Evolutionary conservation across 1,140 invertebrate genomes (phyloP).

Genomic region (Limonius californicus): DNA sequence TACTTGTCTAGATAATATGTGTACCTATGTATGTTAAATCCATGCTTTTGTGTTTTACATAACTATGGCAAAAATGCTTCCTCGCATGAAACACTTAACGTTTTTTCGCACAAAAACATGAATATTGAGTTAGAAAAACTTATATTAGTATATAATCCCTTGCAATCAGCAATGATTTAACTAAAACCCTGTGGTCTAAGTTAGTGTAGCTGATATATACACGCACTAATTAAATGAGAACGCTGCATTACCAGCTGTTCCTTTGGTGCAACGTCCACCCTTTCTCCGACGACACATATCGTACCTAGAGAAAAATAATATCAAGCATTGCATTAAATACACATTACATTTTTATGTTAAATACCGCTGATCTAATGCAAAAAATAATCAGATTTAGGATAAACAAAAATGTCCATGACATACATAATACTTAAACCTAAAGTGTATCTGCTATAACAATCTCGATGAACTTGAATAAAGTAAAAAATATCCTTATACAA

Average conservation of each 20-base stretch:
- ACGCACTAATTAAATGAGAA: constrained; percentile 19
- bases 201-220: constrained; percentile 22
- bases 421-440: too few species aligned
- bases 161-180: constrained; percentile 13
- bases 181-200: constrained; percentile 19
- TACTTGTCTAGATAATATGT: constrained; percentile 8
- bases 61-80: too few species aligned
- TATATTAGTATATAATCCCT: constrained; percentile 20
- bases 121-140: neutral
- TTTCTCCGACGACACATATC: constrained; percentile 93
- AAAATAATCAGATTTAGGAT: too few species aligned
- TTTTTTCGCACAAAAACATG: constrained; percentile 7
- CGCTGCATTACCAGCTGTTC: constrained; percentile 79
- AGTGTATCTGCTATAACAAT: too few species aligned
- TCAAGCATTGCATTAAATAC: neutral
- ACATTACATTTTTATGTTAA: neutral
- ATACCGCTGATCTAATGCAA: neutral
- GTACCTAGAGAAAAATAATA: constrained; percentile 65
- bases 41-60: neutral
- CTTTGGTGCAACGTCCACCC: constrained; percentile 91
- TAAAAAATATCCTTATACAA: too few species aligned
- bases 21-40: constrained; percentile 11
- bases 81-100: too few species aligned
- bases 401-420: too few species aligned
- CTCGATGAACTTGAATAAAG: too few species aligned